Percentiles rank a stretch among this genome's conserved stretches.
Conservation (phyloP, 2,113 vertebrate genomes). For the Hemicordylus capensis region DNA sequence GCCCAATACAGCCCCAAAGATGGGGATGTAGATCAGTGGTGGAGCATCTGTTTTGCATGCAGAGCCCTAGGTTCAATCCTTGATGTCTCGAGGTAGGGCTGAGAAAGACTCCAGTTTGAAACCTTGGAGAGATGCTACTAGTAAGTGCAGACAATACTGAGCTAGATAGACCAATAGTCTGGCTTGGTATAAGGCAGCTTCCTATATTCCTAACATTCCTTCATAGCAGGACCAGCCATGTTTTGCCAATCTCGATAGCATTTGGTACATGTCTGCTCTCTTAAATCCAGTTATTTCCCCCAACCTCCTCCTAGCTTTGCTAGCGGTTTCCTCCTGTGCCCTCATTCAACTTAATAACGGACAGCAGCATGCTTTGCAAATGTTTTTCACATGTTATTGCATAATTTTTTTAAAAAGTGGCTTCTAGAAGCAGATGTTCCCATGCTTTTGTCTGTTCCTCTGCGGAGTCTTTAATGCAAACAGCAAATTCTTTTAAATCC, state of each 20-base stretch:
- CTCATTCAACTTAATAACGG: slow-evolving; percentile 51
- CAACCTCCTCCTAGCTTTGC: slow-evolving; percentile 4
- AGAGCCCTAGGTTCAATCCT: too few species aligned
- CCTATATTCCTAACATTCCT: neutral
- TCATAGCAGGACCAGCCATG: neutral
- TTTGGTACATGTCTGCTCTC: neutral
- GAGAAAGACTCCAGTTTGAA: too few species aligned
- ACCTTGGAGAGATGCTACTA: too few species aligned
- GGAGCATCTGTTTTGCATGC: too few species aligned
- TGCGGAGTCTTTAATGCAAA: slow-evolving; percentile 68
- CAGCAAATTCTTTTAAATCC: slow-evolving; percentile 61
- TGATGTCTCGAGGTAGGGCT: too few species aligned
- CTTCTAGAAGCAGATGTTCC: slow-evolving; percentile 70
- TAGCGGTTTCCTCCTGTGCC: slow-evolving; percentile 46
- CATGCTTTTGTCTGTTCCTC: slow-evolving; percentile 63
- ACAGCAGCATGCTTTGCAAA: slow-evolving; percentile 62
- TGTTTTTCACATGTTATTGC: slow-evolving; percentile 66
- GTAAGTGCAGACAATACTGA: too few species aligned
- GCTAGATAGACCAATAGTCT: too few species aligned
- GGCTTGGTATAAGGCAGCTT: too few species aligned
- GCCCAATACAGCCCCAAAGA: too few species aligned
- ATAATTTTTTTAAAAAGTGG: slow-evolving; percentile 58
- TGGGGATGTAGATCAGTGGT: neutral
- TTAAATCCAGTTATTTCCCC: slow-evolving; percentile 27
- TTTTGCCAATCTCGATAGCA: slow-evolving; percentile 9